Percentiles rank a stretch among this genome's conserved stretches.
Conservation (phyloP, 2,113 vertebrate genomes). For the Ardeotis arabs region DNA sequence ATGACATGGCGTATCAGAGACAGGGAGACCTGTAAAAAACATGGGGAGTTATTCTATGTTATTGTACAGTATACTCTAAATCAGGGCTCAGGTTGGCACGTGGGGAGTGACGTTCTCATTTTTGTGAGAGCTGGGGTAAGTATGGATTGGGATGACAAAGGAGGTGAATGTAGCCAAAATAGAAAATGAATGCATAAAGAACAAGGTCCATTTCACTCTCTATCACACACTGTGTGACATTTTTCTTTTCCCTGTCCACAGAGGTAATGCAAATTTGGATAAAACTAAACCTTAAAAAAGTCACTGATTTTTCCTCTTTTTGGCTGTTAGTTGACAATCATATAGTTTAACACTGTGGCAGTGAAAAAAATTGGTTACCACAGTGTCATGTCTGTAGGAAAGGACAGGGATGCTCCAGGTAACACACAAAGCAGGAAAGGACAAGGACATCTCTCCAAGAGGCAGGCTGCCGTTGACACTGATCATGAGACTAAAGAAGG, state of each 20-base stretch:
- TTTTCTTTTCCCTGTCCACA: not conserved
- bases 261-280: not conserved
- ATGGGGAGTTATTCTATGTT: not conserved
- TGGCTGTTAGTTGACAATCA: not conserved
- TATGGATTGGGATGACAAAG: not conserved
- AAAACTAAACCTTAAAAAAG: not conserved
- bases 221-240: not conserved
- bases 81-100: not conserved
- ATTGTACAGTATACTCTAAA: not conserved
- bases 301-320: not conserved
- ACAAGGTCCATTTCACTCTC: not conserved
- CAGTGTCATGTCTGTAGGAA: not conserved
- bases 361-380: rapidly evolving
- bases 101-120: not conserved
- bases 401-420: not conserved
- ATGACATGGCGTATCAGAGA: not conserved
- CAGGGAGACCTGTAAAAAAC: not conserved
- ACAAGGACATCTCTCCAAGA: not conserved
- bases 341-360: not conserved
- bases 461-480: not conserved
- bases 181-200: not conserved
- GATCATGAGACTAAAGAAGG: not conserved
- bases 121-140: not conserved
- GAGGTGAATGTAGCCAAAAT: not conserved
- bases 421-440: not conserved